phyloP scores from a whole-genome alignment of 2,888 invertebrate species.

The Abrostola triplasia region DNA sequence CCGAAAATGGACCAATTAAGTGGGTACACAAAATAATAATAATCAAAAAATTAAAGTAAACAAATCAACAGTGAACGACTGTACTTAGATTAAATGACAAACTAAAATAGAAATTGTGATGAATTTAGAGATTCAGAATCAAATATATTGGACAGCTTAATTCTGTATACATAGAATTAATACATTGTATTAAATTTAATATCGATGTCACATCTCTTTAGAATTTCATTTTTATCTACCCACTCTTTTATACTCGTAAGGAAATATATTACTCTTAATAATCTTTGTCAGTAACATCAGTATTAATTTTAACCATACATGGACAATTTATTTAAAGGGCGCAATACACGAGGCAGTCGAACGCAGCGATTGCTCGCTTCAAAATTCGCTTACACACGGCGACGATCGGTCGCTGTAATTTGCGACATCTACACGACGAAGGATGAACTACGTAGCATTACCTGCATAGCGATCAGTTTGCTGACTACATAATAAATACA shows the following conservation, averaged over 20 bases:
- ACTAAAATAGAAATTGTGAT: slow-evolving; percentile 38
- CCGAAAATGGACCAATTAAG: too few species aligned
- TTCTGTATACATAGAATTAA: slow-evolving; percentile 32
- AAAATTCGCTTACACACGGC: too few species aligned
- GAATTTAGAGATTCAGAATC: slow-evolving; percentile 54
- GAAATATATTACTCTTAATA: not conserved
- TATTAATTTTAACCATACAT: slow-evolving; percentile 48
- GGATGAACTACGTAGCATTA: too few species aligned
- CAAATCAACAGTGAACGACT: slow-evolving; percentile 41
- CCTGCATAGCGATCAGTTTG: too few species aligned
- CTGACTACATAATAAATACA: too few species aligned
- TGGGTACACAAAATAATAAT: not conserved
- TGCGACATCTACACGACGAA: too few species aligned
- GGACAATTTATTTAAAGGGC: slow-evolving; percentile 29
- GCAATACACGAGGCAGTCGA: too few species aligned
- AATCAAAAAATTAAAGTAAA: not conserved
- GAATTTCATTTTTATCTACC: slow-evolving; percentile 1
- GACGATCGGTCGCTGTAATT: too few species aligned
- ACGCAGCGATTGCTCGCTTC: too few species aligned
- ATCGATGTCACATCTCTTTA: slow-evolving; percentile 21
- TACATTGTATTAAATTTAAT: slow-evolving; percentile 39
- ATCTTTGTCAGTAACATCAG: slow-evolving; percentile 11
- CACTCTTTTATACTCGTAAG: not conserved
- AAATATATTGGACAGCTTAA: slow-evolving; percentile 51
- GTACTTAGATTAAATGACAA: slow-evolving; percentile 37